Percentiles rank a stretch among this genome's conserved stretches.
Conservation (phyloP, 2,113 vertebrate species). For the Pelmatolapia mariae region DNA sequence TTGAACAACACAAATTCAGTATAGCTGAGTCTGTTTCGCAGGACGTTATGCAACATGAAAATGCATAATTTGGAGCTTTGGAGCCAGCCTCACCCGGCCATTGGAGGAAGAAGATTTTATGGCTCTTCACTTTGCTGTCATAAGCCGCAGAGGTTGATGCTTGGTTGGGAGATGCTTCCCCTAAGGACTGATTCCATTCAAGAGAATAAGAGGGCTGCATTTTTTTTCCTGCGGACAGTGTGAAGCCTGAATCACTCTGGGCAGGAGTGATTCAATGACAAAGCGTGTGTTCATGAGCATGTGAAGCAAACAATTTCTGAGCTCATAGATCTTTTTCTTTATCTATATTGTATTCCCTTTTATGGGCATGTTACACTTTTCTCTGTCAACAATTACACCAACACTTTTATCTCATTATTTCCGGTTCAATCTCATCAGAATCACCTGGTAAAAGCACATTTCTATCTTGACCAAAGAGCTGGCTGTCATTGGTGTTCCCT, state of each 20-base stretch:
- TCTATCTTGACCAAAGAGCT: not conserved
- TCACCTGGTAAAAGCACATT: not conserved
- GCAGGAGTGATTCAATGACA: not conserved
- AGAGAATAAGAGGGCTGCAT: not conserved
- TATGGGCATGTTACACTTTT: not conserved
- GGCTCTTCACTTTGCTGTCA: not conserved
- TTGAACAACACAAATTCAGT: accelerated
- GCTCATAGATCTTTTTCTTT: not conserved
- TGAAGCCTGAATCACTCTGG: not conserved
- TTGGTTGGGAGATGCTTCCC: not conserved
- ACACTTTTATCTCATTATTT: not conserved
- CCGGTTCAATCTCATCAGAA: accelerated
- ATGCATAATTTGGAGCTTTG: not conserved
- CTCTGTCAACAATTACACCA: not conserved
- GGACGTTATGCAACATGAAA: not conserved
- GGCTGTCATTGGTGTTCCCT: not conserved
- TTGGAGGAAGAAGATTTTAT: not conserved
- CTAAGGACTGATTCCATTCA: not conserved
- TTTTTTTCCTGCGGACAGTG: not conserved
- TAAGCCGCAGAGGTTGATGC: not conserved
- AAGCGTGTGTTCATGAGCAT: not conserved
- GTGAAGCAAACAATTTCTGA: not conserved
- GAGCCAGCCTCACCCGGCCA: not conserved
- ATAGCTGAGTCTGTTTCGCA: not conserved
- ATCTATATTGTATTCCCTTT: not conserved